Evolutionary conservation across 2,113 vertebrate genomes (phyloP), one percentile per base, ranked within the genome.

Genomic region (Tyto alba): DNA sequence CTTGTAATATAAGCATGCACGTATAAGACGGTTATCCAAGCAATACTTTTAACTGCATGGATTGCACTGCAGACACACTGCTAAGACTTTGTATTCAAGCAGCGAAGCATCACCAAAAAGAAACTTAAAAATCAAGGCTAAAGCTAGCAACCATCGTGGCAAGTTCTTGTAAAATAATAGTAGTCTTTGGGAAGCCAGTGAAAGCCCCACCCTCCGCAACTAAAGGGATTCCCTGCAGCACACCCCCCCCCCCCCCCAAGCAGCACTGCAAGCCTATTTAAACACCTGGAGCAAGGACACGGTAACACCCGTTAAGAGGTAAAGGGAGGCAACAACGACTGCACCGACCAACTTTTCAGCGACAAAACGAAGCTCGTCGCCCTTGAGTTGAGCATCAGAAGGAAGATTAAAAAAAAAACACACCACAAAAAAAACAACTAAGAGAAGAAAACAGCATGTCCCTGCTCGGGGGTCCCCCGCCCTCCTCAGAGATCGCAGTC

Each of bases 161-260:
- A 82, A 63, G 27, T 8, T 41, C 56, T 14, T 57, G 23, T 32
- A 3, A 30, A 57, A 57, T 3, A n/a, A 8, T 41, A 26, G 29
- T 45, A 32, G 20, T 4, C 26, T 36, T 16, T 32, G 5, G 1
- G 27, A 34, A 13, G 27, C 4, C 69, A 34, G 27, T 1, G 30
- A 32, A 43, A 20, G 4, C 4, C 8, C 5, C n/a, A n/a, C n/a
- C 12, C 22, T 10, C 9, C 27, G 8, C 45, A 36, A 10, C 32
- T 4, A 9, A 10, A 52, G 27, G 69, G 18, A 20, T 17, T 8
- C 17, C 57, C 48, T 3, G 21, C n/a, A 32, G 21, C 32, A 69
- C 9, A 1, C 20, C 32, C 8, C 4, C n/a, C 9, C 1, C 20
- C 32, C 8, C 4, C n/a, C 57, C 59, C 1, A 16, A 32, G 23